These are phyloP conservation scores for Gobio occitaniae DNA, from an alignment of 2,797 vertebrate genomes.

Conservation along the genomic window DNA sequence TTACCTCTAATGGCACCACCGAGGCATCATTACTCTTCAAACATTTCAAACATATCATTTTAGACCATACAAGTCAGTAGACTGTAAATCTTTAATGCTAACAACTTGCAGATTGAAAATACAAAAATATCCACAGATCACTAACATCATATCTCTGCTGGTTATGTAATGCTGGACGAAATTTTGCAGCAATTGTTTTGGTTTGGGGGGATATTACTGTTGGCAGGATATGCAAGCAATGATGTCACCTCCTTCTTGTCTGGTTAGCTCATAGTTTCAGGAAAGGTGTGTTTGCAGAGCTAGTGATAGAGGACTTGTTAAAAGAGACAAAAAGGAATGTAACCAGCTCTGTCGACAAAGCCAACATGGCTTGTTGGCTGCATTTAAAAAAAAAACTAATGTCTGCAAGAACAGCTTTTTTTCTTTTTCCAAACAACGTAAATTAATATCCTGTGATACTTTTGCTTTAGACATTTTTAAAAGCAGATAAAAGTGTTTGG, in stretches of 20 bases:
- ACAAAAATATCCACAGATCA: constrained; percentile 29
- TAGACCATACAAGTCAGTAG: background rate
- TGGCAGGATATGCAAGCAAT: constrained; percentile 45
- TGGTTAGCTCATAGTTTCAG: constrained; percentile 60
- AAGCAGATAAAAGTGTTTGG: background rate
- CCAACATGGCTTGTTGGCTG: background rate
- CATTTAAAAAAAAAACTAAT: background rate
- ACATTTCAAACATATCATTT: constrained; percentile 16
- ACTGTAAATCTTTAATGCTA: constrained; percentile 19
- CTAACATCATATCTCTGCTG: constrained; percentile 21
- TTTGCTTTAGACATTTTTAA: background rate
- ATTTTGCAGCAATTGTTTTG: constrained; percentile 54
- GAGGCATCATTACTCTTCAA: constrained; percentile 10
- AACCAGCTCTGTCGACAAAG: background rate
- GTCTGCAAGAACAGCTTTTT: constrained; percentile 7
- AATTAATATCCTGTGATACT: background rate
- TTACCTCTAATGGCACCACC: constrained; percentile 33
- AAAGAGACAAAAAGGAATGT: constrained; percentile 15
- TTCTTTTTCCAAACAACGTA: background rate
- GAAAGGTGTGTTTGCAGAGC: constrained; percentile 59
- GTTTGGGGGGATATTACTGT: constrained; percentile 25
- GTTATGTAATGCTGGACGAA: constrained; percentile 46
- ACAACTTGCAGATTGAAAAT: constrained; percentile 27
- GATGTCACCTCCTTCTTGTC: constrained; percentile 53
- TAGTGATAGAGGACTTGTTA: constrained; percentile 31